Conservation (phyloP, 2,797 vertebrate genomes). For the Cygnus olor region DNA sequence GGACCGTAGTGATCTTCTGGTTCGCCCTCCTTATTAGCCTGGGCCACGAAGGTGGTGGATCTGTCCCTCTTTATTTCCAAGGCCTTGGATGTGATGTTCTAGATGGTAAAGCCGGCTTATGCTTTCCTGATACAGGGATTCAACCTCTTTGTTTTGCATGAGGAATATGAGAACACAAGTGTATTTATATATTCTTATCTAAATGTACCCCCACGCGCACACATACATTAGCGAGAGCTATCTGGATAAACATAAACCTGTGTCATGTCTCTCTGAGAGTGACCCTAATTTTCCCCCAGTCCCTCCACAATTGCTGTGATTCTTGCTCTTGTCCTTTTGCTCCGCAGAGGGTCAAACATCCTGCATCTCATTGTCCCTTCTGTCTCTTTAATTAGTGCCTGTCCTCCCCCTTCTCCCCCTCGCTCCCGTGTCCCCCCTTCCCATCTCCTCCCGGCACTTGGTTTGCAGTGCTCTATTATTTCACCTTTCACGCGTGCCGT, state of each 20-base stretch:
- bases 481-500: neutral
- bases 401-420: neutral
- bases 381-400: slow-evolving; percentile 67
- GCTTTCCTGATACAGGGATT: neutral
- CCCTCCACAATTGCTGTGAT: slow-evolving; percentile 48
- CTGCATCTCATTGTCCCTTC: slow-evolving; percentile 59
- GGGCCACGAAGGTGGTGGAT: neutral
- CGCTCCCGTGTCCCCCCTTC: neutral
- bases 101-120: neutral
- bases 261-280: slow-evolving; percentile 45
- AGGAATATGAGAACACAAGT: neutral
- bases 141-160: slow-evolving; percentile 28
- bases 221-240: slow-evolving; percentile 15
- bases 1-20: neutral
- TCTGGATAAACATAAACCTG: slow-evolving; percentile 45
- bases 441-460: slow-evolving; percentile 8
- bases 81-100: neutral
- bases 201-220: slow-evolving; percentile 6
- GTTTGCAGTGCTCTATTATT: slow-evolving; percentile 9
- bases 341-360: slow-evolving; percentile 25
- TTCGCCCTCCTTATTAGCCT: neutral
- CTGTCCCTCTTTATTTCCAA: slow-evolving; percentile 14
- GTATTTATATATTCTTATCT: slow-evolving; percentile 52
- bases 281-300: slow-evolving; percentile 51
- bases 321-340: slow-evolving; percentile 58